These are phyloP conservation scores for Henicopernis longicauda DNA, from an alignment of 2,113 vertebrate genomes.

Conservation along the genomic window DNA sequence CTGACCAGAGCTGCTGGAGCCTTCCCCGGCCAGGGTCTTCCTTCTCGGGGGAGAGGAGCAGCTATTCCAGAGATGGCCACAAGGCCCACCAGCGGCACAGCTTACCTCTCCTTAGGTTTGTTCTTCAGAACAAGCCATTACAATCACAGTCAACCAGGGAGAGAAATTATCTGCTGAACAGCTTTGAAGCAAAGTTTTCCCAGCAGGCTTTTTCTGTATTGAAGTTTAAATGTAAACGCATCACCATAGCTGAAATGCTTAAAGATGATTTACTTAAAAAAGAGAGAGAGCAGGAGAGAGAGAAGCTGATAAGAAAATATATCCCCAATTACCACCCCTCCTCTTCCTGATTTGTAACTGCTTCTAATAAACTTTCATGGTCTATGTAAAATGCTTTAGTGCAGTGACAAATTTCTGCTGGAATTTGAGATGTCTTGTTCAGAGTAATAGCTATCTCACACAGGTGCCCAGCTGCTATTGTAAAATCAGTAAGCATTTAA, in stretches of 20 bases:
- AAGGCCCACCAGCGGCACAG: neutral
- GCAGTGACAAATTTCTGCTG: slow-evolving; percentile 76
- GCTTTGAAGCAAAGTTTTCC: neutral
- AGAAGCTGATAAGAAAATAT: slow-evolving; percentile 56
- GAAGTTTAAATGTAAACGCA: slow-evolving; percentile 45
- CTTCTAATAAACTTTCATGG: slow-evolving; percentile 77
- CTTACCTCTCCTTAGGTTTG: neutral
- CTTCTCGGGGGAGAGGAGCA: neutral
- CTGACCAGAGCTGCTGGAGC: neutral
- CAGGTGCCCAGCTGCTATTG: slow-evolving; percentile 98
- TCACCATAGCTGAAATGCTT: slow-evolving; percentile 41
- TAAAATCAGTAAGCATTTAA: slow-evolving; percentile 99
- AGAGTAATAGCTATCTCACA: slow-evolving; percentile 91
- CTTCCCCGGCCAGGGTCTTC: neutral
- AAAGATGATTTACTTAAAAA: slow-evolving; percentile 54
- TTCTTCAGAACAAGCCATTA: neutral
- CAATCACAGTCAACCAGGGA: slow-evolving; percentile 13
- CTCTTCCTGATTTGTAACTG: slow-evolving; percentile 53
- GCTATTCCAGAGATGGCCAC: neutral
- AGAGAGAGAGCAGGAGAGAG: slow-evolving; percentile 8
- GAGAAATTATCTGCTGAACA: slow-evolving; percentile 30
- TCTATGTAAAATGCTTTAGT: slow-evolving; percentile 66
- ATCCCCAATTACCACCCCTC: slow-evolving; percentile 39
- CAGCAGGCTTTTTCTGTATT: slow-evolving; percentile 12
- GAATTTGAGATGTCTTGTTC: slow-evolving; percentile 95